Conservation (phyloP, 2,797 vertebrate species). For the Gadopsis marmoratus region DNA sequence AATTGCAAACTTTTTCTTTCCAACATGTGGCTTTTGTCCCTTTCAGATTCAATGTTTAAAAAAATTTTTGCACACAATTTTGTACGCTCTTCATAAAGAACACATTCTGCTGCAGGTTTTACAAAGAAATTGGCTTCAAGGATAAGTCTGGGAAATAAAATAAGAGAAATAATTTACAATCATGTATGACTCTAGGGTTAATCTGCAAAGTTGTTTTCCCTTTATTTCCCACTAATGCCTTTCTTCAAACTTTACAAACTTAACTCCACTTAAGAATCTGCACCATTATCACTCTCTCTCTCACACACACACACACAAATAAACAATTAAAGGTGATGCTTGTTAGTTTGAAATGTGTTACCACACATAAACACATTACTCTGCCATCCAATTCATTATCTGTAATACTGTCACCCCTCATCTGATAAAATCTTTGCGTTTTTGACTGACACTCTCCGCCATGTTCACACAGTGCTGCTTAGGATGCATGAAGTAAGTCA, state of each 20-base stretch:
- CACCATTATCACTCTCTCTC: background rate
- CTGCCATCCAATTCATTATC: constrained; percentile 25
- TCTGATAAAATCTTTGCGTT: constrained; percentile 41
- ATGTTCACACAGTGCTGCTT: constrained; percentile 22
- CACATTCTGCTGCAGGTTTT: background rate
- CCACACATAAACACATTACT: background rate
- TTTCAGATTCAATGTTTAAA: background rate
- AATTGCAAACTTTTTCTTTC: background rate
- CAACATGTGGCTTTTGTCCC: background rate
- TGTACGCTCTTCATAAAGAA: background rate
- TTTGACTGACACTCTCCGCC: constrained; percentile 35
- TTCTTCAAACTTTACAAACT: constrained; percentile 15
- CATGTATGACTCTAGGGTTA: constrained; percentile 11
- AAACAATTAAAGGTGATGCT: constrained; percentile 20
- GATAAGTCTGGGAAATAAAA: background rate
- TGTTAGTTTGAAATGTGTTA: constrained; percentile 15
- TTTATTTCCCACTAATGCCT: constrained; percentile 5
- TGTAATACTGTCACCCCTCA: constrained; percentile 20
- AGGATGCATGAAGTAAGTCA: constrained; percentile 11
- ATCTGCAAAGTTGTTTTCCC: background rate
- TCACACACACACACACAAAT: background rate
- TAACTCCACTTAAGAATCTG: background rate
- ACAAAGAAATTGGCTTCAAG: background rate
- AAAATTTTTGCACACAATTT: background rate
- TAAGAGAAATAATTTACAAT: background rate